Percentiles rank a stretch among this genome's conserved stretches.
phyloP scores from a whole-genome alignment of 2,113 vertebrate species.

The Tenebrosternarchus preto region DNA sequence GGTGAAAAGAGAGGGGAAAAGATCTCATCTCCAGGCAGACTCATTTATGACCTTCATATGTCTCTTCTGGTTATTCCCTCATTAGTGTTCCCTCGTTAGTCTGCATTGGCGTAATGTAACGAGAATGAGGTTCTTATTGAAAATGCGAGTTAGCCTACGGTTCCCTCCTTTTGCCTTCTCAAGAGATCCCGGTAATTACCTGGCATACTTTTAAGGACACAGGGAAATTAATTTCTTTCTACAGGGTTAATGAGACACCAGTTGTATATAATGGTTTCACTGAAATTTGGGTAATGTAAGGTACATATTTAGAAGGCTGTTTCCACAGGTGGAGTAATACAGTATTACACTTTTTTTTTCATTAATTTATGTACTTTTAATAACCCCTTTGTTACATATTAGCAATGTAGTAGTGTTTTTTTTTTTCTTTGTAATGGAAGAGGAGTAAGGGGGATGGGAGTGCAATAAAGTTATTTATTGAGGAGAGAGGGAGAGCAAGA shows the following conservation, averaged over 20 bases:
- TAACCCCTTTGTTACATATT: neutral
- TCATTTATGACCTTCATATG: neutral
- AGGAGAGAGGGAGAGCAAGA: slow-evolving; percentile 44
- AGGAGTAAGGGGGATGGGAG: slow-evolving; percentile 33
- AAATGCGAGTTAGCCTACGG: neutral
- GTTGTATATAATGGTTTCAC: neutral
- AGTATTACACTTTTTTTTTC: neutral
- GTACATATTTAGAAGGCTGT: neutral
- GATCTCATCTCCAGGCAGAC: neutral
- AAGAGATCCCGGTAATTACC: slow-evolving; percentile 5
- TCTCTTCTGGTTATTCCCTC: neutral
- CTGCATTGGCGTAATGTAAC: neutral
- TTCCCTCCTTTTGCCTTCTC: neutral
- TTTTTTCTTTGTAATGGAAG: slow-evolving; percentile 21
- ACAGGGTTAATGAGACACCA: neutral
- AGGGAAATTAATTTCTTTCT: neutral
- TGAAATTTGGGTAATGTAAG: slow-evolving; percentile 8
- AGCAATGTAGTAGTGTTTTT: neutral
- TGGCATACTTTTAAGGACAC: neutral
- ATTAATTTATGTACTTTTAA: slow-evolving; percentile 1
- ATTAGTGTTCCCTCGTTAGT: neutral
- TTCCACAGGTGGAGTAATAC: neutral
- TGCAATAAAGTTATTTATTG: slow-evolving; percentile 55
- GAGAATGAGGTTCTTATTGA: neutral
- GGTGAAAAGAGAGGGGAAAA: too few relatives aligned